Base-by-base conservation (phyloP, 2,113 vertebrate species). In the Micronycteris hirsuta region DNA sequence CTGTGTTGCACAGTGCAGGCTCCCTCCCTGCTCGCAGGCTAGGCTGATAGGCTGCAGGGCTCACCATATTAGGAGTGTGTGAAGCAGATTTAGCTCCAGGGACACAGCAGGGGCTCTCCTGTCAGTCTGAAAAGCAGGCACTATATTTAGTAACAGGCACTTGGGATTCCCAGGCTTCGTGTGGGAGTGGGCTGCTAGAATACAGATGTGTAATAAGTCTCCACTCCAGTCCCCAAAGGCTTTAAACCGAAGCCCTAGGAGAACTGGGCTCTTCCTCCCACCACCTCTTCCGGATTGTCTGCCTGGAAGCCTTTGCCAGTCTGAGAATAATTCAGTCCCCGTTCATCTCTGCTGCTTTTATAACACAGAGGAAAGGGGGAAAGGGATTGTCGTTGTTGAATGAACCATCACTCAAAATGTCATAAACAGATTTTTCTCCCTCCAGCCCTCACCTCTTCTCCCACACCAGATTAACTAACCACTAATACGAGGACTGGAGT, bases 21-120 rank as follows among this genome's bases (percentile, higher is more conserved):
- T 83, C 54, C 58, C 93, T 71, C n/a, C 81, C 0, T 3, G 90
- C 94, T 92, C 94, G 82, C 45, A 0, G 47, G 89, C 95, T 12
- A 0, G 47, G 89, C 95, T 12, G 0, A 96, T 92, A 82, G 97
- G 95, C 96, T 98, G 96, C 78, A 3, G 92, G 0, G 24, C 95
- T 97, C 70, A 96, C 98, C 98, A 98, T 98, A 98, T 98, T 98
- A 98, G 98, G 98, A 98, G 94, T 16, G 84, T 94, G 81, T 81
- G 96, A 96, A 98, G 97, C 77, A 97, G 97, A 97, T 92, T 97
- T 86, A 88, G 96, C 97, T 96, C 89, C 22, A 13, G 85, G 54
- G 47, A 68, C 97, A 77, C 97, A 93, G 96, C 96, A 56, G 95
- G 92, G 97, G 87, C 91, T 94, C 95, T 97, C 67, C 98, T 71